Evolutionary conservation across 2,797 vertebrate species (phyloP).

Genomic region (Microctenopoma lineatum): DNA sequence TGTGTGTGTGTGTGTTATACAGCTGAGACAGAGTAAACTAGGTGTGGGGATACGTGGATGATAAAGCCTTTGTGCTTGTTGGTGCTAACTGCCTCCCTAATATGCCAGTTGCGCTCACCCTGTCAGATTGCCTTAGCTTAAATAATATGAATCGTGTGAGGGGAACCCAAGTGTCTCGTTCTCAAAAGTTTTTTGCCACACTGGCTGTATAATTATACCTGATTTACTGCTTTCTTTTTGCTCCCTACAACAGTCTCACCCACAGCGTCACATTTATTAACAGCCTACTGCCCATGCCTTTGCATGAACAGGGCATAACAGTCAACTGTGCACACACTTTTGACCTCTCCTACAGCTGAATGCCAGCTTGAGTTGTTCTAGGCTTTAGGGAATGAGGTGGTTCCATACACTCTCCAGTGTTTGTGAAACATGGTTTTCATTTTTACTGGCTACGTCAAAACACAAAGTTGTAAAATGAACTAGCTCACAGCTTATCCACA

Average conservation of each 20-base stretch:
- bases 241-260: slow-evolving; percentile 33
- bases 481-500: background rate
- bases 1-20: slow-evolving; percentile 14
- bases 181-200: slow-evolving; percentile 44
- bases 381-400: slow-evolving; percentile 13
- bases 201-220: slow-evolving; percentile 46
- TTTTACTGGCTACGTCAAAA: slow-evolving; percentile 17
- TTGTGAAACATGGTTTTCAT: slow-evolving; percentile 36
- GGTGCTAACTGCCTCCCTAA: slow-evolving; percentile 59
- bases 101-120: slow-evolving; percentile 55
- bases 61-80: slow-evolving; percentile 63
- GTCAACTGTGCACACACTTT: slow-evolving; percentile 18
- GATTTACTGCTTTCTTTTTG: slow-evolving; percentile 54
- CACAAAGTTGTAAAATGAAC: slow-evolving; percentile 15
- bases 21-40: slow-evolving; percentile 40
- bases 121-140: slow-evolving; percentile 39
- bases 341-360: background rate
- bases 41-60: slow-evolving; percentile 38
- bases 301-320: slow-evolving; percentile 14
- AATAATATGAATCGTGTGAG: slow-evolving; percentile 42
- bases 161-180: slow-evolving; percentile 57
- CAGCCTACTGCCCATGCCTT: slow-evolving; percentile 6
- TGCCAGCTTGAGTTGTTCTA: slow-evolving; percentile 3
- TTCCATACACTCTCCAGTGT: slow-evolving; percentile 12
- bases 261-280: slow-evolving; percentile 7